A percentile compares a stretch with the other conserved stretches of the same genome.
Conservation (phyloP, 2,113 vertebrate genomes). For the Cathartes aura region DNA sequence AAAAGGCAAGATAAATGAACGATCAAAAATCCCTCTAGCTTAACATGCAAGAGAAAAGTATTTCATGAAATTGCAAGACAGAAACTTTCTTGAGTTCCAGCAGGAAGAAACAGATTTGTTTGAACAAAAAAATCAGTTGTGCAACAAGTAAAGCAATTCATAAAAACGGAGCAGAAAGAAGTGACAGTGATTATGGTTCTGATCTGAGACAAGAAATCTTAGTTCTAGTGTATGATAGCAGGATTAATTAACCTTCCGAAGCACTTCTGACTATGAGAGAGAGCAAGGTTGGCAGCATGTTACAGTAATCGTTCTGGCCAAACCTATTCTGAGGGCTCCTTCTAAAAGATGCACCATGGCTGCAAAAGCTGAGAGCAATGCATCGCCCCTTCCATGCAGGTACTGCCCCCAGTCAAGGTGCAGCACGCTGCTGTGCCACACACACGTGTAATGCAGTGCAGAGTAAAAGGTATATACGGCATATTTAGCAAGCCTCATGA, state of each 20-base stretch:
- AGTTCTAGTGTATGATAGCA: rapidly evolving
- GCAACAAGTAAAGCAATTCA: background rate
- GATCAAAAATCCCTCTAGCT: background rate
- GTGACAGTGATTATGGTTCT: background rate
- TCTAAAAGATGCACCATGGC: rapidly evolving
- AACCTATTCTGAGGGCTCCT: background rate
- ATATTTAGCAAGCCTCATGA: rapidly evolving
- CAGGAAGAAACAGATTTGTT: background rate
- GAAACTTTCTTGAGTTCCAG: background rate
- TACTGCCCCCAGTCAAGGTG: rapidly evolving
- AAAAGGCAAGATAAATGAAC: background rate
- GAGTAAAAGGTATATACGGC: rapidly evolving
- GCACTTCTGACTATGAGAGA: rapidly evolving
- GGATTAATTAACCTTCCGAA: background rate
- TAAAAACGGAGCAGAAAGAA: background rate
- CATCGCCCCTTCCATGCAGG: rapidly evolving
- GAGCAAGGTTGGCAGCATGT: rapidly evolving
- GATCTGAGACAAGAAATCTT: background rate
- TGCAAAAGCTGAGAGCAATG: rapidly evolving
- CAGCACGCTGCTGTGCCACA: rapidly evolving
- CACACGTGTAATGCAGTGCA: rapidly evolving
- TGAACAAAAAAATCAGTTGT: background rate
- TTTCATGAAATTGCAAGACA: background rate
- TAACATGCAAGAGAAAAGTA: background rate
- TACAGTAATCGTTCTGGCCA: background rate